A percentile compares a stretch with the other conserved stretches of the same genome.
These are phyloP conservation scores for Megaptera novaeangliae DNA, from an alignment of 2,113 vertebrate genomes.

Conservation along the genomic window DNA sequence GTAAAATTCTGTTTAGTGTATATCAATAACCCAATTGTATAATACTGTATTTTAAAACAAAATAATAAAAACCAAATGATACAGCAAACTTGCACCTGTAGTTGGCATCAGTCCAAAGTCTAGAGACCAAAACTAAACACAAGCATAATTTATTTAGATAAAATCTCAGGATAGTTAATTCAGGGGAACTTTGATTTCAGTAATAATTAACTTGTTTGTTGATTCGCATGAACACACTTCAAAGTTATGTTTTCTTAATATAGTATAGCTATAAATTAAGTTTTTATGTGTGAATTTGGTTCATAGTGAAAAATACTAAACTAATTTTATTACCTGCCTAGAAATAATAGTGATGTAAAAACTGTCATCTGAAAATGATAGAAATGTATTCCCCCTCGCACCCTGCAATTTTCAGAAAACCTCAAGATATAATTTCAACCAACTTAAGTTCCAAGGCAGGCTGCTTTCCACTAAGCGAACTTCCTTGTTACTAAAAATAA, in stretches of 20 bases:
- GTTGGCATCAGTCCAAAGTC: not conserved
- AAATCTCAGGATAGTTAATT: not conserved
- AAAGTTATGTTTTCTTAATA: not conserved
- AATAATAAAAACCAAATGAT: not conserved
- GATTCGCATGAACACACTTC: not conserved
- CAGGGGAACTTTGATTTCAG: not conserved
- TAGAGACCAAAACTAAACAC: not conserved
- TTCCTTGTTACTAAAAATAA: constrained; percentile 30
- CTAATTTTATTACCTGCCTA: not conserved
- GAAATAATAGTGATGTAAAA: not conserved
- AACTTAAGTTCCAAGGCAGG: not conserved
- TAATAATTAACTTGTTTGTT: not conserved
- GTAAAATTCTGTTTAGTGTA: constrained; percentile 2
- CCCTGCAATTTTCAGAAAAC: not conserved
- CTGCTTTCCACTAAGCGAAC: not conserved
- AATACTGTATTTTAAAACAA: constrained; percentile 19
- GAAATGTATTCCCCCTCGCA: not conserved
- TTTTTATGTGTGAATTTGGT: not conserved
- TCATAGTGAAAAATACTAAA: not conserved
- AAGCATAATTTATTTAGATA: not conserved
- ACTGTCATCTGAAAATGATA: not conserved
- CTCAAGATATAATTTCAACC: not conserved
- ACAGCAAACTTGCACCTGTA: not conserved
- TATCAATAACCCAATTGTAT: not conserved
- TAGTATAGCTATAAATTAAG: not conserved